Percentiles rank a stretch among this genome's conserved stretches.
Conservation (phyloP, 2,888 invertebrate genomes). For the Dinocampus coccinellae region DNA sequence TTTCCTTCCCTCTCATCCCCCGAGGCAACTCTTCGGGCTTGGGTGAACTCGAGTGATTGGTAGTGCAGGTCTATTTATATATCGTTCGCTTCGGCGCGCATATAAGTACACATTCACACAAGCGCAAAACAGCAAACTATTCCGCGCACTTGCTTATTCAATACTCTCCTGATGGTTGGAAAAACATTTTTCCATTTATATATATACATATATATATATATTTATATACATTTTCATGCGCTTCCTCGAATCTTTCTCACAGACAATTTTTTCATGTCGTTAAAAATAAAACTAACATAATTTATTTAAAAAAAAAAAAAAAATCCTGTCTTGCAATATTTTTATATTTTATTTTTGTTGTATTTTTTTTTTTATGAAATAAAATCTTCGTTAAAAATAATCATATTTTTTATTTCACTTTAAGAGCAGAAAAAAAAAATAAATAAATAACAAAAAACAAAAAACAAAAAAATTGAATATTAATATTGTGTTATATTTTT, state of each 20-base stretch:
- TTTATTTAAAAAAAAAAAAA: neutral
- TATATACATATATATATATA: too few relatives aligned
- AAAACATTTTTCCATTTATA: neutral
- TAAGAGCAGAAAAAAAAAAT: too few relatives aligned
- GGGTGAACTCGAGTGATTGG: constrained; percentile 9
- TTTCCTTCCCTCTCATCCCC: neutral
- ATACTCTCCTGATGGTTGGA: neutral
- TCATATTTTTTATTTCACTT: neutral
- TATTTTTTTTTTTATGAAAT: neutral
- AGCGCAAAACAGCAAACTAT: constrained; percentile 11
- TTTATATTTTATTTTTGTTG: too few relatives aligned
- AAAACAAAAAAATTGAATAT: neutral
- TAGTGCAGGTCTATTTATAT: constrained; percentile 28
- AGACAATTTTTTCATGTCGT: neutral
- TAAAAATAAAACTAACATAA: neutral
- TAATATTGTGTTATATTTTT: neutral
- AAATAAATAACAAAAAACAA: neutral
- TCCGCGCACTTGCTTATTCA: neutral
- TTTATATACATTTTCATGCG: neutral
- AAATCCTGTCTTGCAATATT: neutral
- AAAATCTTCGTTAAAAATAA: neutral
- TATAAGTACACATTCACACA: neutral
- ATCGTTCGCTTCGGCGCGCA: neutral
- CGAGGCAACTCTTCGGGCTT: neutral
- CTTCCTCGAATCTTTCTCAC: neutral